Evolutionary conservation across 92 coral and sea anemone species (phyloP), one percentile per base, ranked within the genome.

Genomic region (Zoanthus gigantus): DNA sequence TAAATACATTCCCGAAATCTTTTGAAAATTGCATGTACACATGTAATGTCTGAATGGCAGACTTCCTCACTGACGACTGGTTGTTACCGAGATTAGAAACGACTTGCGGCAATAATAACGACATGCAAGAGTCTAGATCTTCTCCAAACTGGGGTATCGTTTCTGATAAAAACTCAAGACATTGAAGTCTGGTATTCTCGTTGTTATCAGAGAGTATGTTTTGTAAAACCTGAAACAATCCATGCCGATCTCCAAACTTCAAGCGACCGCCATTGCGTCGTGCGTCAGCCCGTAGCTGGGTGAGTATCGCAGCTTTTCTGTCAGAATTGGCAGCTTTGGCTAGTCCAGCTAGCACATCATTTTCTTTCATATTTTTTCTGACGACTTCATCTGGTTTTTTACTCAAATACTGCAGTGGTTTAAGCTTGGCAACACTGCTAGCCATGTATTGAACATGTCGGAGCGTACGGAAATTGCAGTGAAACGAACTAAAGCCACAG

Each of bases 391-490:
- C 95, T 86, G 95, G 98, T 93, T 95, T 96, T 82, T 94, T 89
- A 96, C 91, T 97, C 98, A 97, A 88, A 90, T 97, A 92, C 84
- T 92, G 96, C 90, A 92, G 92, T 88, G 94, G 91, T 92, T 93
- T 93, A 87, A 90, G 96, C 99, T 96, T 97, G 94, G 98, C 98
- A 95, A 97, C 98, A 97, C 97, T 92, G 87, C 96, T 90, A 87
- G 96, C 96, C 98, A 93, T 93, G 81, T 83, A 63, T 63, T 63
- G 91, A 76, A 87, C 94, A 91, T 91, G 87, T 83, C 92, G 89
- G 91, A 91, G 88, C 93, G 93, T 57, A 83, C 77, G 75, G 81
- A 78, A 83, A 92, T 90, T 90, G 95, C 92, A 76, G 74, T 78
- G 81, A 89, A 89, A 92, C 83, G 77, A 89, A 87, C 89, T 79